Evolutionary conservation across 2,888 invertebrate species (phyloP).

Genomic region (Drosophila stalkeri): DNA sequence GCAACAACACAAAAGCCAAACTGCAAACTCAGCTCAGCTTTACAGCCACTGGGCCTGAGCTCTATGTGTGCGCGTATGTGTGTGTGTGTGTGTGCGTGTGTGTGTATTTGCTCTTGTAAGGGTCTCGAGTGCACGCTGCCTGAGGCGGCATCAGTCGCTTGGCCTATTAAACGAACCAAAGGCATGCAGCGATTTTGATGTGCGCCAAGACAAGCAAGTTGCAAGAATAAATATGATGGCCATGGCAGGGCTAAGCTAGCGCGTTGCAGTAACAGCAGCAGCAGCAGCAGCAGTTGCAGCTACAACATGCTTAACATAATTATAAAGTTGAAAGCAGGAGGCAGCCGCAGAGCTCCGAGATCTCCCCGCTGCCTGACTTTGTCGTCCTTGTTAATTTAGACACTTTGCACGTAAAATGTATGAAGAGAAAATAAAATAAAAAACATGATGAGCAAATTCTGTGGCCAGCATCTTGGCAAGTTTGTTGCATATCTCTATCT

Average conservation of each 20-base stretch:
- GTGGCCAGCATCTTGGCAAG: conserved; percentile 35
- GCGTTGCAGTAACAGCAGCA: conserved; percentile 19
- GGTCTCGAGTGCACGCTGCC: conserved; percentile 38
- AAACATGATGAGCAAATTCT: conserved; percentile 19
- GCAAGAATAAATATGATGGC: conserved; percentile 39
- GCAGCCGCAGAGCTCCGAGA: not conserved
- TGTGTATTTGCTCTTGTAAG: conserved; percentile 5
- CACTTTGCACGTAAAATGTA: conserved; percentile 81
- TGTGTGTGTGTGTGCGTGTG: conserved; percentile 2
- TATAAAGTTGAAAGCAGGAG: conserved; percentile 68
- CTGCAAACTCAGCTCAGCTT: conserved; percentile 55
- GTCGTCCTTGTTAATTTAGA: conserved; percentile 81
- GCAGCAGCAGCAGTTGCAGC: conserved; percentile 17
- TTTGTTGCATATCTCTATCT: conserved; percentile 24
- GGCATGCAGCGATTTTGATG: conserved; percentile 50
- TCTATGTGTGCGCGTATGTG: not conserved
- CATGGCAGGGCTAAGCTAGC: conserved; percentile 27
- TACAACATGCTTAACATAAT: conserved; percentile 79
- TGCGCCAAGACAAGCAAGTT: conserved; percentile 50
- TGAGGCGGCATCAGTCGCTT: conserved; percentile 60
- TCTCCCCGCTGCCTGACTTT: conserved; percentile 54
- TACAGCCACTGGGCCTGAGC: conserved; percentile 16
- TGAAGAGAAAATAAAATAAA: conserved; percentile 33
- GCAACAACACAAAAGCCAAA: conserved; percentile 69
- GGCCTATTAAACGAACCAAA: conserved; percentile 73